Conservation (phyloP, 2,797 vertebrate genomes). For the Pagetopsis macropterus region DNA sequence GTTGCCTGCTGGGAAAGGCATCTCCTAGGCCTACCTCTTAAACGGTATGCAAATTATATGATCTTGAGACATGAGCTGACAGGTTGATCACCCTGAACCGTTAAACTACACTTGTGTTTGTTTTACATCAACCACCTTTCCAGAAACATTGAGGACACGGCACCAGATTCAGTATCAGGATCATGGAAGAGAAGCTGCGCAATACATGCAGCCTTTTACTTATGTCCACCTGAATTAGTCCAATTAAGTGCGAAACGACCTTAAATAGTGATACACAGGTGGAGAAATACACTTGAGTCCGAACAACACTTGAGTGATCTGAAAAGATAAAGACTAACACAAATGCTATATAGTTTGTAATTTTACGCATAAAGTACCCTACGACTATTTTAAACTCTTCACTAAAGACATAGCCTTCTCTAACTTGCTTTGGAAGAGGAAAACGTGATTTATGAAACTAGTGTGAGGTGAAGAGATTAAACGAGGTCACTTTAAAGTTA, state of each 20-base stretch:
- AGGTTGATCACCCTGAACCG: slow-evolving; percentile 7
- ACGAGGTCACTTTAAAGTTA: neutral
- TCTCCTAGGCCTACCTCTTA: neutral
- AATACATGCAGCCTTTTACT: neutral
- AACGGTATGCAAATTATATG: slow-evolving; percentile 62
- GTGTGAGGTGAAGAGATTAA: neutral
- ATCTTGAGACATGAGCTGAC: slow-evolving; percentile 19
- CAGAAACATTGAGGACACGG: no score
- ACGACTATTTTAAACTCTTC: neutral
- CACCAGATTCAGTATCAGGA: neutral
- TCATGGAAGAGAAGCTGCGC: neutral
- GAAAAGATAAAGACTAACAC: neutral
- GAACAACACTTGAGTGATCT: neutral
- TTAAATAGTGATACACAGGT: neutral
- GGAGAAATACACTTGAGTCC: neutral
- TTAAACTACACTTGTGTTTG: slow-evolving; percentile 15
- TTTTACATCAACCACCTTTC: neutral
- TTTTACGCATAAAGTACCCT: neutral
- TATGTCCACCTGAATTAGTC: neutral
- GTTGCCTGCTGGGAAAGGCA: slow-evolving; percentile 42
- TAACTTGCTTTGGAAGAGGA: neutral
- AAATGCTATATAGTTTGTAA: neutral
- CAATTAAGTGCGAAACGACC: neutral
- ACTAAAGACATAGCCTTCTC: neutral
- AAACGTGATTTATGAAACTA: neutral